phyloP scores from a whole-genome alignment of 2,797 vertebrate species.

The Platyrinchus mystaceus region DNA sequence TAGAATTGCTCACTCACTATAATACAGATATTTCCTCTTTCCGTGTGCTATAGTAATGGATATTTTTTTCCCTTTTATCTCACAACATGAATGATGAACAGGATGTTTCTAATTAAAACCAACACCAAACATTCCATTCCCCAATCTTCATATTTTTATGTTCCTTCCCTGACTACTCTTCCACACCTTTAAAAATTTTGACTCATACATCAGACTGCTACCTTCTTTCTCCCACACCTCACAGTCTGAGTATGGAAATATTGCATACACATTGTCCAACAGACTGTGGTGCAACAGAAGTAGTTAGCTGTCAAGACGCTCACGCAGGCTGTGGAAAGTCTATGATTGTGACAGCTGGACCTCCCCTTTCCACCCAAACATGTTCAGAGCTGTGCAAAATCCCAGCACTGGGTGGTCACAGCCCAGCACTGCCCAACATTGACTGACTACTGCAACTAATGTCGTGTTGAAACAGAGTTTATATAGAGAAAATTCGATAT shows the following conservation, averaged over 20 bases:
- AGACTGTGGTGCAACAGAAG: background rate
- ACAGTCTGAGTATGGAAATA: background rate
- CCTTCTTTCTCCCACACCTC: conserved; percentile 15
- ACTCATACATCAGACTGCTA: conserved; percentile 10
- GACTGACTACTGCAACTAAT: background rate
- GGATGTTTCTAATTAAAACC: conserved; percentile 50
- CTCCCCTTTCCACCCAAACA: background rate
- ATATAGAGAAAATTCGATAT: background rate
- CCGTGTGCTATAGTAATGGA: background rate
- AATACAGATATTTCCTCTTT: background rate
- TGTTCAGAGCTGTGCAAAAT: background rate
- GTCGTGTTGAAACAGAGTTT: background rate
- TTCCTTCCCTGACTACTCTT: background rate
- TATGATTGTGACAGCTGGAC: background rate
- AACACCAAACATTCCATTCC: conserved; percentile 26
- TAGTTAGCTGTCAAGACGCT: background rate
- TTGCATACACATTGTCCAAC: background rate
- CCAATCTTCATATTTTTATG: background rate
- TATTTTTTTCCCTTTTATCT: conserved; percentile 7
- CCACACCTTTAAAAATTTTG: background rate
- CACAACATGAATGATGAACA: background rate
- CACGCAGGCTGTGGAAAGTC: background rate
- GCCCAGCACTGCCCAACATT: background rate
- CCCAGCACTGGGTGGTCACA: background rate
- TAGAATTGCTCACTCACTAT: background rate